These are phyloP conservation scores for Hozukius guyotensis DNA, from an alignment of 2,797 vertebrate genomes.

Conservation along the genomic window DNA sequence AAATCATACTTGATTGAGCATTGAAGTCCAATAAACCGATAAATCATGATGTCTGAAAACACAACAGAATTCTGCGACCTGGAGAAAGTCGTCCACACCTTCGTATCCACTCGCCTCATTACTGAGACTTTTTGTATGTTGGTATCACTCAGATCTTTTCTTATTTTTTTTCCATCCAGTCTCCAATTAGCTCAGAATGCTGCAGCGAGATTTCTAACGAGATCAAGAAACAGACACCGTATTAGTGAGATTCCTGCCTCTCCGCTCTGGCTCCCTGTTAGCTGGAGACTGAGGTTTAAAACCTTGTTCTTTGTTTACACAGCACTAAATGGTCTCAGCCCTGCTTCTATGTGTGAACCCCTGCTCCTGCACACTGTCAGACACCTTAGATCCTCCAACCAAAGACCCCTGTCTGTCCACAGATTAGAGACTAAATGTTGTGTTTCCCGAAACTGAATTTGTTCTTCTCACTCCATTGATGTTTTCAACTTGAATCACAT, in stretches of 20 bases:
- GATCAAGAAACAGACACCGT: constrained; percentile 29
- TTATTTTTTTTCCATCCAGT: not conserved
- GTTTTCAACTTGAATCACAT: not conserved
- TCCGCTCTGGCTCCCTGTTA: constrained; percentile 8
- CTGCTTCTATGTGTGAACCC: not conserved
- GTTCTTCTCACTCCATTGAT: not conserved
- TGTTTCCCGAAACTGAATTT: not conserved
- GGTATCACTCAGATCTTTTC: not conserved
- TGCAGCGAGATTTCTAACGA: constrained; percentile 40
- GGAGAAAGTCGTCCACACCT: not conserved
- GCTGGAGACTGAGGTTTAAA: not conserved
- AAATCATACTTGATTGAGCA: not conserved
- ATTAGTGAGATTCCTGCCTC: not conserved
- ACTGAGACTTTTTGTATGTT: constrained; percentile 7
- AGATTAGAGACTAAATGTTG: constrained; percentile 4
- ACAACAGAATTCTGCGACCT: not conserved
- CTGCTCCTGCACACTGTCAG: constrained; percentile 2
- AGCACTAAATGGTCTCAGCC: not conserved
- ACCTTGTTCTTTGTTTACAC: constrained; percentile 26
- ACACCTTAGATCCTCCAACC: constrained; percentile 22
- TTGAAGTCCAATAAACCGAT: not conserved
- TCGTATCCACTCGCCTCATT: constrained; percentile 16
- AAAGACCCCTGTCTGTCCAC: constrained; percentile 1
- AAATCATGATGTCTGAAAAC: not conserved
- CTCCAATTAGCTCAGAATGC: constrained; percentile 47